Evolutionary conservation across 2,113 vertebrate species (phyloP).

Genomic region (Chamaea fasciata): DNA sequence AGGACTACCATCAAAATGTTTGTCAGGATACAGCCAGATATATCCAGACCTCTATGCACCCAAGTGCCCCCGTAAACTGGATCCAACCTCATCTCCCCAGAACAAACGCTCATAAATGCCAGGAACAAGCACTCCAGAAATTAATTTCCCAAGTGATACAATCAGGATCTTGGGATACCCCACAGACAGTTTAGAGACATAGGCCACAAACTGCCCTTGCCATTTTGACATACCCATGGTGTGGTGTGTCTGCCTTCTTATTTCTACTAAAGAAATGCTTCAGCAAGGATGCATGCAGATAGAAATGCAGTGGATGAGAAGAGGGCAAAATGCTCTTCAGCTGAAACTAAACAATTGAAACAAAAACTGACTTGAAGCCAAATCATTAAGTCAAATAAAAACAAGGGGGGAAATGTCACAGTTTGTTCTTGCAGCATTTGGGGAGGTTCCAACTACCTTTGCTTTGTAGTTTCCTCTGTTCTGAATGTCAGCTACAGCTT

Average conservation of each 20-base stretch:
- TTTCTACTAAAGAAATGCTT: not conserved
- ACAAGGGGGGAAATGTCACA: not conserved
- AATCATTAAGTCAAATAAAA: constrained; percentile 41
- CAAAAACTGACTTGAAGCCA: constrained; percentile 29
- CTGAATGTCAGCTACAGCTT: not conserved
- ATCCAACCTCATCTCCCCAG: not conserved
- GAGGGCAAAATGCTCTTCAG: not conserved
- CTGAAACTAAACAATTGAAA: not conserved
- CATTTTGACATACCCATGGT: not conserved
- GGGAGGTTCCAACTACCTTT: not conserved
- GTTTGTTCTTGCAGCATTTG: constrained; percentile 19
- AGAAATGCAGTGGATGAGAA: not conserved
- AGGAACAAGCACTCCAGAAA: not conserved
- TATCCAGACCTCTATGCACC: not conserved
- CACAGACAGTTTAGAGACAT: not conserved
- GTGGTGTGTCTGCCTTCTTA: not conserved
- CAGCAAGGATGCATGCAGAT: not conserved
- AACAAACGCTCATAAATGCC: not conserved
- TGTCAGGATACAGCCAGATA: rapidly evolving
- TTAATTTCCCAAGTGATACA: not conserved
- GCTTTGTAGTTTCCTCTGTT: not conserved
- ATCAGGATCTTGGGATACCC: not conserved
- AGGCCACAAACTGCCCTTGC: not conserved
- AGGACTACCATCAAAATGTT: rapidly evolving
- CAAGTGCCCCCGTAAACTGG: not conserved